A percentile compares a stretch with the other conserved stretches of the same genome.
These are phyloP conservation scores for Automeris io DNA, from an alignment of 2,888 invertebrate species.

Conservation along the genomic window DNA sequence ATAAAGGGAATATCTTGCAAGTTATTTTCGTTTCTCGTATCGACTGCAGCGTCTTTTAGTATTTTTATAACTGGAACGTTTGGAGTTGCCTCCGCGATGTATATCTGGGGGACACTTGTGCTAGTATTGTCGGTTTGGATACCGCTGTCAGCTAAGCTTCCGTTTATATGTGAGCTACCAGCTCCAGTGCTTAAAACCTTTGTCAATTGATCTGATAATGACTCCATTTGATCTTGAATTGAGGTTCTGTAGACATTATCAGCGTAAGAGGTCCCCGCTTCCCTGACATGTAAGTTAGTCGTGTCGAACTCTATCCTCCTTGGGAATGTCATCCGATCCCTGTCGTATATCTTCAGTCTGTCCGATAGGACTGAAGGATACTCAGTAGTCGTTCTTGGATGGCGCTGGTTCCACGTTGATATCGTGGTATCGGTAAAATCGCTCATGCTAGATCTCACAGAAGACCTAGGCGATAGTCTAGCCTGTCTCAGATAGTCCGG, in stretches of 20 bases:
- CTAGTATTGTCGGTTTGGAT: constrained; percentile 71
- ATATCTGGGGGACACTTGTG: constrained; percentile 66
- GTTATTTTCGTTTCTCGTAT: constrained; percentile 66
- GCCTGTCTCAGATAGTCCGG: constrained; percentile 55
- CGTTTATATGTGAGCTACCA: constrained; percentile 66
- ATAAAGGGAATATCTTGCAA: constrained; percentile 70
- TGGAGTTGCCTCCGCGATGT: constrained; percentile 34
- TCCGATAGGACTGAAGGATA: constrained; percentile 67
- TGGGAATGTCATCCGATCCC: constrained; percentile 50
- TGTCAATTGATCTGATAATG: constrained; percentile 59
- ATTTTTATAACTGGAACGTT: constrained; percentile 31
- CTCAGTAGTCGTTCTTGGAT: constrained; percentile 44
- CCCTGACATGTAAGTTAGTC: constrained; percentile 39
- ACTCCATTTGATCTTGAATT: constrained; percentile 57
- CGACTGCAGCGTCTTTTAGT: constrained; percentile 62
- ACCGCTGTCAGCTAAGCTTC: constrained; percentile 66
- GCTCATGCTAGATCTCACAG: constrained; percentile 64
- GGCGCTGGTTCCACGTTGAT: constrained; percentile 67
- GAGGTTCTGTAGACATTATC: constrained; percentile 50
- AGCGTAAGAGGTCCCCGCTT: constrained; percentile 54
- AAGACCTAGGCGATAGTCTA: constrained; percentile 62
- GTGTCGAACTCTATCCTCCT: constrained; percentile 65
- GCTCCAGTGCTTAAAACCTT: constrained; percentile 64
- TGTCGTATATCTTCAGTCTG: constrained; percentile 51
- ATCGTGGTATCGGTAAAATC: constrained; percentile 73